phyloP scores from a whole-genome alignment of 2,888 invertebrate genomes.

The Rhorus exstirpatorius region DNA sequence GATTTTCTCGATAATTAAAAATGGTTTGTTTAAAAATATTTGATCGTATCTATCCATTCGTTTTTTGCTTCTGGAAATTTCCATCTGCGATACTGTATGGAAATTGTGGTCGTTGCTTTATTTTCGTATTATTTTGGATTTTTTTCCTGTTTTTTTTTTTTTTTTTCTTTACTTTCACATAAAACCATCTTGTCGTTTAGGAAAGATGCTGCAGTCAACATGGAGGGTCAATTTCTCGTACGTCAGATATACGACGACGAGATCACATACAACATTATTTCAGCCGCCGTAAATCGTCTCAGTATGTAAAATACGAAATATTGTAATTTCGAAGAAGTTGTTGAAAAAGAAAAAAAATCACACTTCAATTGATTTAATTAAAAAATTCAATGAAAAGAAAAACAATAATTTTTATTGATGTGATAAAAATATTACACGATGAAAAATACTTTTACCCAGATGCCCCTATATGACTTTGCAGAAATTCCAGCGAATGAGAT shows the following conservation, averaged over 20 bases:
- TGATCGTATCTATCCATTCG: too few relatives aligned
- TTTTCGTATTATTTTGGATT: background rate
- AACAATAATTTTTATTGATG: background rate
- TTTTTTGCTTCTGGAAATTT: background rate
- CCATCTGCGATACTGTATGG: background rate
- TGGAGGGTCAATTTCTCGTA: slow-evolving; percentile 98
- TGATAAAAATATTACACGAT: too few relatives aligned
- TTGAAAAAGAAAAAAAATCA: background rate
- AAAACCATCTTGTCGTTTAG: slow-evolving; percentile 87
- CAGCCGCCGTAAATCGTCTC: slow-evolving; percentile 96
- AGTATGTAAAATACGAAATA: slow-evolving; percentile 88
- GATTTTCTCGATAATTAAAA: too few relatives aligned
- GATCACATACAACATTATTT: slow-evolving; percentile 96
- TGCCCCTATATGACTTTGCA: too few relatives aligned
- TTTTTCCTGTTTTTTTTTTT: background rate
- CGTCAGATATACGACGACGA: slow-evolving; percentile 98
- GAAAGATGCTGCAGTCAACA: slow-evolving; percentile 95
- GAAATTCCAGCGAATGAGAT: slow-evolving; percentile 96
- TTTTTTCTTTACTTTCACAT: background rate
- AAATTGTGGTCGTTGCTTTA: background rate
- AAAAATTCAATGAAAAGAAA: background rate
- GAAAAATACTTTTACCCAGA: too few relatives aligned
- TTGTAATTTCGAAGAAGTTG: background rate
- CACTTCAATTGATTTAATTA: background rate
- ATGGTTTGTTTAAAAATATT: too few relatives aligned